phyloP scores from a whole-genome alignment of 1,140 invertebrate species.

The Panagrolaimus sp. region DNA sequence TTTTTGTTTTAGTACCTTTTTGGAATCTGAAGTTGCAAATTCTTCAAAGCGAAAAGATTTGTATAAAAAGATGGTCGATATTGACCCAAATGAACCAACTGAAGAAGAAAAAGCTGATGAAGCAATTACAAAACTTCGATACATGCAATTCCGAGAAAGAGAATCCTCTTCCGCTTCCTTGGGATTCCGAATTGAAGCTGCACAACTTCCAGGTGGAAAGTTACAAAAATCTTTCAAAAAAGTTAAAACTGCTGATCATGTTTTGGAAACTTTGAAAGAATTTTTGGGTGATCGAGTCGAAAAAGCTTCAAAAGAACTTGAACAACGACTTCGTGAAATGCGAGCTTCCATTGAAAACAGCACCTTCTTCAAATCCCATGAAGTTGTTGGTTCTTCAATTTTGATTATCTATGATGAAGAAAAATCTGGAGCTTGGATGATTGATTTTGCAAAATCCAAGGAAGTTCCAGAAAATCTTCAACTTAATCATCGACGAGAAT shows the following conservation, averaged over 20 bases:
- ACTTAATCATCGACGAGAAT: constrained; percentile 76
- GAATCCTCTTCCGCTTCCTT: constrained; percentile 89
- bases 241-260: constrained; percentile 77
- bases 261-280: constrained; percentile 73
- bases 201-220: constrained; percentile 77
- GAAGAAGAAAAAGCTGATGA: constrained; percentile 79
- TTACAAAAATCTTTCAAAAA: constrained; percentile 93
- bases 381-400: constrained; percentile 91
- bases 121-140: constrained; percentile 74
- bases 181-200: constrained; percentile 91
- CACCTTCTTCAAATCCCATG: constrained; percentile 80
- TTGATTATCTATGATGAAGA: constrained; percentile 84
- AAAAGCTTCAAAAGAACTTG: constrained; percentile 69
- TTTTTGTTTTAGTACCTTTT: constrained; percentile 69
- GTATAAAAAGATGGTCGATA: constrained; percentile 96
- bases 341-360: constrained; percentile 74
- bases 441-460: constrained; percentile 93
- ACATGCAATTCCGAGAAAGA: constrained; percentile 78
- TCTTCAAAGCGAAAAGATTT: constrained; percentile 76
- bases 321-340: constrained; percentile 77
- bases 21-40: constrained; percentile 86
- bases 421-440: constrained; percentile 87
- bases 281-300: constrained; percentile 76
- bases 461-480: constrained; percentile 71
- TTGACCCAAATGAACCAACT: constrained; percentile 80